Percentiles rank a stretch among this genome's conserved stretches.
Evolutionary conservation across 1,140 invertebrate genomes (phyloP).

Genomic region (Pogonognathellus flavescens): DNA sequence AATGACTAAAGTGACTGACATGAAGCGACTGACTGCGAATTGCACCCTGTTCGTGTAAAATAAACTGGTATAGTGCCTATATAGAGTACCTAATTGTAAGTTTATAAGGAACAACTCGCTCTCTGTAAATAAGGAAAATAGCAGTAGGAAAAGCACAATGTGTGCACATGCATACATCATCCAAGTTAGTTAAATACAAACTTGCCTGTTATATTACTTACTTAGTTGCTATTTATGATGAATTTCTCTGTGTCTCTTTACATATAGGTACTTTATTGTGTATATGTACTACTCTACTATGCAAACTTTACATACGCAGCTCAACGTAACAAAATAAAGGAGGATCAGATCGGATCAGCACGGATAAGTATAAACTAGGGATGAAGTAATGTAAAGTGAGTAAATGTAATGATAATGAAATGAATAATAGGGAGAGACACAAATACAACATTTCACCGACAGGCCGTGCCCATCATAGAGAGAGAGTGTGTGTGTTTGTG

Average conservation of each 20-base stretch:
- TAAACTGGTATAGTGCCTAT: too few relatives aligned
- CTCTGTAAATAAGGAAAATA: constrained; percentile 27
- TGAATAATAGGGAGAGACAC: constrained; percentile 42
- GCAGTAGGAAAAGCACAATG: constrained; percentile 28
- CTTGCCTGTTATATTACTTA: neutral
- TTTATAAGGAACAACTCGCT: neutral
- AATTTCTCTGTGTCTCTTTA: neutral
- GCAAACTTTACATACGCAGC: too few relatives aligned
- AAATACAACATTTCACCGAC: constrained; percentile 21
- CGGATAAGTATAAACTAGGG: constrained; percentile 35
- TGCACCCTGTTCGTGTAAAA: too few relatives aligned
- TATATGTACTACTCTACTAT: too few relatives aligned
- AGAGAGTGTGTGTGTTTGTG: neutral
- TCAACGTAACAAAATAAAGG: constrained; percentile 8
- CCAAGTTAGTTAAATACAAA: neutral
- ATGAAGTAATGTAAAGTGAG: constrained; percentile 42
- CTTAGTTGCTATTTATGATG: constrained; percentile 10
- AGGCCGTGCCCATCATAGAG: neutral
- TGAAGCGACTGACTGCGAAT: neutral
- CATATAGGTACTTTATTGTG: too few relatives aligned
- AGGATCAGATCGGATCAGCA: constrained; percentile 27
- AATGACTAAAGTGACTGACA: constrained; percentile 25
- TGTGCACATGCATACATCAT: neutral
- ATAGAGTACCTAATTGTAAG: neutral
- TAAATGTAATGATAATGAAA: constrained; percentile 53